Evolutionary conservation across 1,140 invertebrate genomes (phyloP), one percentile per base, ranked within the genome.

Genomic region (Prorops nasuta): DNA sequence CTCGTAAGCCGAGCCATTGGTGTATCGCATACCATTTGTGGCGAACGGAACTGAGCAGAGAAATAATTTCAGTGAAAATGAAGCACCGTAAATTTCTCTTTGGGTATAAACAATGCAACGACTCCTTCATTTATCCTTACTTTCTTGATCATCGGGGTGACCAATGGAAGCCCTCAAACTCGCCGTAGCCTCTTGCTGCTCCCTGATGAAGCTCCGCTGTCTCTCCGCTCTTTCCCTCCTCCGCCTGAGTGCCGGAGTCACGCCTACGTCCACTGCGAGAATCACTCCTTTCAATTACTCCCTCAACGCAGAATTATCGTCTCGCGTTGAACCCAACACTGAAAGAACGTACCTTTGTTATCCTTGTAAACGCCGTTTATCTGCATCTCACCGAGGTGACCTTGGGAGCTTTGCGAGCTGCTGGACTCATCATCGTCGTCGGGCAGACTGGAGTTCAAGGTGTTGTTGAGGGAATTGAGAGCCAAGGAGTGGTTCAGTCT

Each of bases 191-290:
- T 87, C 84, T 69, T 86, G 83, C 69, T 89, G 89, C 65, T 92
- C 89, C 66, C 85, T 84, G 58, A 91, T 84, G 69, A 91, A 88
- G 61, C 84, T 87, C 51, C 86, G 81, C 68, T 94, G 90, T 56
- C 90, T 80, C 68, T 91, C 87, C 4, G 88, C 87, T 46, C 90
- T 81, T 72, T 90, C 88, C 34, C 88, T 75, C 44, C 89, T 77
- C 48, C 87, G 78, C 57, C 87, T 79, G 45, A 90, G 72, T 17
- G 86, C 88, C 15, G 88, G 88, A 8, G 89, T 90, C 16, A 91
- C 86, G 41, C 87, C 87, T 46, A 83, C 83, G 60, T 85, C 83
- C 41, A 74, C 68, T 69, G 55, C 44, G 74, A 71, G 55, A 28
- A 46, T 42, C 53, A 38, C 36, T 57, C 37, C 42, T 44, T 37